Evolutionary conservation across 2,113 vertebrate genomes (phyloP).

Genomic region (Dascyllus trimaculatus): DNA sequence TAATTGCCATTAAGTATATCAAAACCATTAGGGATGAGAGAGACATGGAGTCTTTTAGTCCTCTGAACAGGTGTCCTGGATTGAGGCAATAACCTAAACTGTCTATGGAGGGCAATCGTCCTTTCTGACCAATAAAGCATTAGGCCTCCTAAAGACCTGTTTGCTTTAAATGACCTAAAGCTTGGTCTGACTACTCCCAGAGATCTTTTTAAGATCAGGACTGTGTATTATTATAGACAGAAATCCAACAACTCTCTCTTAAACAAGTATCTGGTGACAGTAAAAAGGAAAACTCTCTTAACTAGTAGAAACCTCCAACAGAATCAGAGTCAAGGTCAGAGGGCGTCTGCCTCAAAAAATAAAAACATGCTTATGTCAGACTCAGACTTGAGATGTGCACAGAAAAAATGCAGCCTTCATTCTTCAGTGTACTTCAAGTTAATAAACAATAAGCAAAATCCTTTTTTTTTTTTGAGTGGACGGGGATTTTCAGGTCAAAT

Average conservation of each 20-base stretch:
- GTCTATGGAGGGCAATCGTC: too few species aligned
- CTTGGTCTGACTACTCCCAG: too few species aligned
- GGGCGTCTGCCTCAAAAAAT: not conserved
- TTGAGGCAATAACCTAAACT: too few species aligned
- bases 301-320: not conserved
- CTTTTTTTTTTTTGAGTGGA: not conserved
- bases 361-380: not conserved
- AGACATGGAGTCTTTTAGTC: too few species aligned
- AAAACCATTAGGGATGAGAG: too few species aligned
- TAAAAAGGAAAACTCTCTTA: not conserved
- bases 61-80: too few species aligned
- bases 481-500: not conserved
- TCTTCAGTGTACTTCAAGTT: not conserved
- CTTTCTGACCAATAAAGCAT: too few species aligned
- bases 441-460: not conserved
- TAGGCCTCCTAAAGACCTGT: too few species aligned
- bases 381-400: not conserved
- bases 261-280: not conserved
- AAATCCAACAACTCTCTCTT: not conserved
- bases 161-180: too few species aligned
- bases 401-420: not conserved
- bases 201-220: not conserved
- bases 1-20: too few species aligned
- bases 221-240: not conserved
- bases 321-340: not conserved